Evolutionary conservation across 2,113 vertebrate genomes (phyloP), one percentile per base, ranked within the genome.

Genomic region (Bujurquina vittata): DNA sequence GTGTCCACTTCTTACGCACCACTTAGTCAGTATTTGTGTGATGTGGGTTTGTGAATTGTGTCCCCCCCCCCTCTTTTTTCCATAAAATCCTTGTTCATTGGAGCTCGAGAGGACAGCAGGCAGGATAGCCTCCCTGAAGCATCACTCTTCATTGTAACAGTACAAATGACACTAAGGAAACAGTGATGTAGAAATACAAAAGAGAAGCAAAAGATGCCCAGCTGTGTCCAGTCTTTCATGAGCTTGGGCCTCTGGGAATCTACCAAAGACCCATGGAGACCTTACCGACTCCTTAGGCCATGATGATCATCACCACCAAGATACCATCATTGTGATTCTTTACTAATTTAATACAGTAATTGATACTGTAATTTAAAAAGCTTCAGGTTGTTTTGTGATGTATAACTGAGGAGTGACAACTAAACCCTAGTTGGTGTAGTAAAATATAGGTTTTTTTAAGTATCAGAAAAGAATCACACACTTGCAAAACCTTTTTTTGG

Each of bases 171-270:
- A 89, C 85, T 82, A 33, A 60, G 84, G 49, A 87, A 76, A 85
- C 59, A 31, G 78, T 81, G 82, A 88, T 85, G 83, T 77, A 76
- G 77, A 85, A 79, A 87, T 63, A 91, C 86, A 83, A 88, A 92
- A 72, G 29, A 75, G 74, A 91, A 35, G 52, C 59, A 86, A 65
- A 80, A 82, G 72, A 88, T 89, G 75, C 72, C 81, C 86, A 62
- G 74, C 59, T 63, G 77, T 75, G 74, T 77, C 12, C 11, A 12
- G 43, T 52, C 23, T 12, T 72, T 52, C 2, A 72, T 31, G 23
- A 49, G 40, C 18, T 69, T 23, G 22, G 10, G 46, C 63, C 31
- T n/a, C 10, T 12, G 31, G 10, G n/a, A 7, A 22, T 26, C 56
- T 61, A 75, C 62, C 80, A 37, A 26, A 80, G 20, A 82, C 86